phyloP scores from a whole-genome alignment of 2,888 invertebrate genomes.

The Brenthis hecate region DNA sequence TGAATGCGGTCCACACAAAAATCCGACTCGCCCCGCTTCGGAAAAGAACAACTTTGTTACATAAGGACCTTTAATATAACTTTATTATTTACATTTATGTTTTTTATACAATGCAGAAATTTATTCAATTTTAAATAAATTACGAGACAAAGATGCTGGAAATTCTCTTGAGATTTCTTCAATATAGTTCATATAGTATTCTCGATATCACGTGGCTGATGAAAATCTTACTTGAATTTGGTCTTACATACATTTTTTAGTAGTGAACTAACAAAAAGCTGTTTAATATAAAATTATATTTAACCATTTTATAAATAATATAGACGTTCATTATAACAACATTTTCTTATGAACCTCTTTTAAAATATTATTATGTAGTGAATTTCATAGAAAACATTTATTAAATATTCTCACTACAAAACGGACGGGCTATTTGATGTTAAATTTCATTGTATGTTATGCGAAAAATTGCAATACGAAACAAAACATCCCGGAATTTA shows the following conservation, averaged over 20 bases:
- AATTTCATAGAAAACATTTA: conserved; percentile 36
- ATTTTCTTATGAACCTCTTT: conserved; percentile 14
- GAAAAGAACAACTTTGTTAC: conserved; percentile 68
- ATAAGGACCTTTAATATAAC: conserved; percentile 25
- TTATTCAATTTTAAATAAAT: not conserved
- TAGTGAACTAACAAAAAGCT: not conserved
- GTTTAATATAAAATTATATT: not conserved
- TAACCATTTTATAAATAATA: not conserved
- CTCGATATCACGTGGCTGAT: no score
- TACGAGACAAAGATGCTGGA: no score
- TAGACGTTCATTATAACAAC: conserved; percentile 3
- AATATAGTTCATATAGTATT: no score
- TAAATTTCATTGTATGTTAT: conserved; percentile 41
- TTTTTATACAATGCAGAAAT: not conserved
- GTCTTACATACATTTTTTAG: not conserved
- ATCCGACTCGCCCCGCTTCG: conserved; percentile 55
- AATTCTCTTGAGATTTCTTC: no score
- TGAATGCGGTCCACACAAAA: conserved; percentile 68
- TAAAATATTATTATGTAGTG: conserved; percentile 30
- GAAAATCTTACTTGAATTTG: no score
- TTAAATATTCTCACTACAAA: conserved; percentile 39
- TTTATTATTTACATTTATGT: conserved; percentile 1
- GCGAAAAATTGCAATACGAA: conserved; percentile 44
- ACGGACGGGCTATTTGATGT: conserved; percentile 41
- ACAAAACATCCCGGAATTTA: conserved; percentile 62